phyloP scores from a whole-genome alignment of 2,797 vertebrate genomes.

The Chiloscyllium punctatum region DNA sequence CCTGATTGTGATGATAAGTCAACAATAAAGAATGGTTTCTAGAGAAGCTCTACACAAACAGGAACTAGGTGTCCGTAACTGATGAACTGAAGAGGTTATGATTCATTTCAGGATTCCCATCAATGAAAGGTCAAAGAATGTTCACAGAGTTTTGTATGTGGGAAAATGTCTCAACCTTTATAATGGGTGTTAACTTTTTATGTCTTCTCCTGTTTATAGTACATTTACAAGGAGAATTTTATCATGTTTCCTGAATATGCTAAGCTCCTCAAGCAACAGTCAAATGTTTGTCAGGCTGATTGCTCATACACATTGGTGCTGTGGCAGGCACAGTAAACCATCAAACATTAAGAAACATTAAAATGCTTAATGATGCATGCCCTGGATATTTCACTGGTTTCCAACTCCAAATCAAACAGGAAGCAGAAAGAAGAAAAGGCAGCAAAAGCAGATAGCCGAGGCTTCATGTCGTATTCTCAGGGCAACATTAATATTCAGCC shows the following conservation, averaged over 20 bases:
- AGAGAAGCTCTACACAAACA: neutral
- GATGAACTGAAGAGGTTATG: constrained; percentile 2
- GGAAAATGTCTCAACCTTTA: neutral
- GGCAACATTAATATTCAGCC: neutral
- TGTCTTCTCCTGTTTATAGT: neutral
- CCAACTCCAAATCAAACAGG: neutral
- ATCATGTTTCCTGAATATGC: neutral
- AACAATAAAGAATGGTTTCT: neutral
- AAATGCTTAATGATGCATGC: neutral
- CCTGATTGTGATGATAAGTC: neutral
- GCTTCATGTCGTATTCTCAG: neutral
- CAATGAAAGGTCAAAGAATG: neutral
- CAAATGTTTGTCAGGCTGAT: neutral
- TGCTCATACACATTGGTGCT: neutral
- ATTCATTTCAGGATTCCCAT: neutral
- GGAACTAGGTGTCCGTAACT: neutral
- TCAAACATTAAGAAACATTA: neutral
- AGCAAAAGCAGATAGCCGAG: neutral
- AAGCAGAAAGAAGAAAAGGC: neutral
- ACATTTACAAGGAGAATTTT: neutral
- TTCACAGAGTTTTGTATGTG: neutral
- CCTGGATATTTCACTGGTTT: neutral
- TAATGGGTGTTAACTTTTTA: neutral
- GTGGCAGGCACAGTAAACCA: neutral
- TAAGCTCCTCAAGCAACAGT: neutral